Percentiles rank a stretch among this genome's conserved stretches.
Conservation (phyloP, 2,113 vertebrate genomes). For the Myocastor coypus region DNA sequence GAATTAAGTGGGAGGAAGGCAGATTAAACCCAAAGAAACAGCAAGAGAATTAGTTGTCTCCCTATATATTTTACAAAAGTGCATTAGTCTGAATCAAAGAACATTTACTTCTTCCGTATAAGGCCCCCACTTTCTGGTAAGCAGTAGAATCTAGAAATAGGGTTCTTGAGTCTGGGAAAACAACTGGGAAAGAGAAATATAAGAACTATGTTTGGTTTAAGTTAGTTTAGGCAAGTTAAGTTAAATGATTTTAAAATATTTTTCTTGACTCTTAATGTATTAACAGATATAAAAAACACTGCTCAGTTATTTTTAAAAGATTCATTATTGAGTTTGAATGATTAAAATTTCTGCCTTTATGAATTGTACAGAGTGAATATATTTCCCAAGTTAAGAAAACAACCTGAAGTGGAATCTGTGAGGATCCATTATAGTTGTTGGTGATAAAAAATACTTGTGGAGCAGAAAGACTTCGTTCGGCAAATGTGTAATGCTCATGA, state of each 20-base stretch:
- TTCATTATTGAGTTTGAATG: background rate
- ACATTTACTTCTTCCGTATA: background rate
- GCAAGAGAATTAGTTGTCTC: background rate
- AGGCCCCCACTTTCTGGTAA: background rate
- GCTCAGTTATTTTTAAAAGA: background rate
- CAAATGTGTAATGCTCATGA: background rate
- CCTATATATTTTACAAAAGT: background rate
- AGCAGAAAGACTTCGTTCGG: background rate
- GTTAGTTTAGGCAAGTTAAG: background rate
- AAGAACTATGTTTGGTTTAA: background rate
- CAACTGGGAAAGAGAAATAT: background rate
- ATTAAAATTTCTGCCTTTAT: background rate
- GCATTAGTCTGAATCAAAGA: background rate
- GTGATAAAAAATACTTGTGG: background rate
- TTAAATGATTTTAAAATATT: background rate
- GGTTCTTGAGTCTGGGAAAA: background rate
- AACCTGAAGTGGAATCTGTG: background rate
- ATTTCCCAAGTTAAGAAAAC: conserved; percentile 31
- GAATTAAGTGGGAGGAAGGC: background rate
- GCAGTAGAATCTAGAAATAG: background rate
- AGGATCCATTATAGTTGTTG: background rate
- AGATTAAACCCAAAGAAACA: background rate
- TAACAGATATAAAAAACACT: background rate
- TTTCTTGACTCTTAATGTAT: background rate
- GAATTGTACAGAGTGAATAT: background rate